A percentile compares a stretch with the other conserved stretches of the same genome.
phyloP scores from a whole-genome alignment of 2,797 vertebrate genomes.

The Gastrophryne carolinensis region DNA sequence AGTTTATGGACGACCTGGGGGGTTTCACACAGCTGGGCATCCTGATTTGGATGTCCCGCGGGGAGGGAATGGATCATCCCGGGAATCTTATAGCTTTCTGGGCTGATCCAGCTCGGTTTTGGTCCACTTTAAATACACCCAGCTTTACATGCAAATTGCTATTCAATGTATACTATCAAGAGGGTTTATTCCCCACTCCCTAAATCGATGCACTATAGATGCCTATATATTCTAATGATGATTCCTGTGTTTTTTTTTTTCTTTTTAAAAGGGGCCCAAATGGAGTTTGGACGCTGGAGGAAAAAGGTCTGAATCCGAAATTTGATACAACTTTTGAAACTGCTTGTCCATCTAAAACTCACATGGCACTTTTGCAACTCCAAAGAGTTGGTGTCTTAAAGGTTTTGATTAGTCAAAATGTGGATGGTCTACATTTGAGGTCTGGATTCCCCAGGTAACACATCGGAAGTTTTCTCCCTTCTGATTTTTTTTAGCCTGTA shows the following conservation, averaged over 20 bases:
- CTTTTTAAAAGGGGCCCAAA: conserved; percentile 83
- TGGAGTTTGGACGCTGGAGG: conserved; percentile 95
- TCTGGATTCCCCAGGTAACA: conserved; percentile 93
- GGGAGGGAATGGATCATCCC: too few species aligned
- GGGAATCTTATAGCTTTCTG: too few species aligned
- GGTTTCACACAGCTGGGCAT: too few species aligned
- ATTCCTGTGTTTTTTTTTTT: not conserved
- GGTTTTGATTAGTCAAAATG: conserved; percentile 95
- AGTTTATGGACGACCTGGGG: too few species aligned
- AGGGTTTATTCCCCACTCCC: too few species aligned
- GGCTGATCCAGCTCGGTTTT: too few species aligned
- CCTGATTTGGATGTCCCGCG: too few species aligned
- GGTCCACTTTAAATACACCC: too few species aligned
- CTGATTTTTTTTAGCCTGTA: not conserved
- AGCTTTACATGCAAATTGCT: too few species aligned
- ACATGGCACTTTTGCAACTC: conserved; percentile 89
- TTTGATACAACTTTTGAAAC: conserved; percentile 95
- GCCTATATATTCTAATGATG: too few species aligned
- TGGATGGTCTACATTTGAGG: conserved; percentile 90
- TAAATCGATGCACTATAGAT: too few species aligned
- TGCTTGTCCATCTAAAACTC: conserved; percentile 85
- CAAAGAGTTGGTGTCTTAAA: conserved; percentile 84
- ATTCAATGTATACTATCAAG: too few species aligned
- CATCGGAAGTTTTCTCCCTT: not conserved
- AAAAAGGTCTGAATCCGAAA: conserved; percentile 84